Percentiles rank a stretch among this genome's conserved stretches.
Conservation (phyloP, 1,140 invertebrate genomes). For the Orussus abietinus region DNA sequence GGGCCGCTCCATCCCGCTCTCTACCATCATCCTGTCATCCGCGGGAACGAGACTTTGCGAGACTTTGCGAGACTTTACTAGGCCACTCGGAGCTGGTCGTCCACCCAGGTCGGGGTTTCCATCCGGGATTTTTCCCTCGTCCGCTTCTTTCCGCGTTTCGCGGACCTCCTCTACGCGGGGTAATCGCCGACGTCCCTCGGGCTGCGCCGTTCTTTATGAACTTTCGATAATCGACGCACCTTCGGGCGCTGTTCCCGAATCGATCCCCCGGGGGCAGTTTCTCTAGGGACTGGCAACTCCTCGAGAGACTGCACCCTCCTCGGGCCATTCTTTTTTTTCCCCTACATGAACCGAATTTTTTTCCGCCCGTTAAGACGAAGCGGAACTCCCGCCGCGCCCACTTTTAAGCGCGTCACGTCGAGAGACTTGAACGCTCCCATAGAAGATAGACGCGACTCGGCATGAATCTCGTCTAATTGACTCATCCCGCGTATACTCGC, state of each 20-base stretch:
- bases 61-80: constrained; percentile 22
- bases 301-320: constrained; percentile 1
- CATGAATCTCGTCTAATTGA: too few species aligned
- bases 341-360: too few species aligned
- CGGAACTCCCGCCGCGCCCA: too few species aligned
- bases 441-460: too few species aligned
- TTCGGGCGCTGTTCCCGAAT: constrained; percentile 13
- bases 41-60: constrained; percentile 16
- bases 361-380: too few species aligned
- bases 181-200: neutral
- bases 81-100: constrained; percentile 19
- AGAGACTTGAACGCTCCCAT: too few species aligned
- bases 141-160: neutral
- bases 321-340: constrained; percentile 3
- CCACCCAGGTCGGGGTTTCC: neutral
- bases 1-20: too few species aligned
- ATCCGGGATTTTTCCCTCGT: constrained; percentile 8
- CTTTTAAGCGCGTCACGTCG: too few species aligned
- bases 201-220: constrained; percentile 13
- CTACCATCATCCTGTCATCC: constrained; percentile 23
- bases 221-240: constrained; percentile 24
- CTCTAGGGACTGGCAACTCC: constrained; percentile 11
- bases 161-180: neutral
- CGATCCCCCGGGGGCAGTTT: constrained; percentile 16
- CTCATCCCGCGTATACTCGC: too few species aligned